Evolutionary conservation across 1,140 invertebrate species (phyloP), one percentile per base, ranked within the genome.

Genomic region (Batillaria attramentaria): DNA sequence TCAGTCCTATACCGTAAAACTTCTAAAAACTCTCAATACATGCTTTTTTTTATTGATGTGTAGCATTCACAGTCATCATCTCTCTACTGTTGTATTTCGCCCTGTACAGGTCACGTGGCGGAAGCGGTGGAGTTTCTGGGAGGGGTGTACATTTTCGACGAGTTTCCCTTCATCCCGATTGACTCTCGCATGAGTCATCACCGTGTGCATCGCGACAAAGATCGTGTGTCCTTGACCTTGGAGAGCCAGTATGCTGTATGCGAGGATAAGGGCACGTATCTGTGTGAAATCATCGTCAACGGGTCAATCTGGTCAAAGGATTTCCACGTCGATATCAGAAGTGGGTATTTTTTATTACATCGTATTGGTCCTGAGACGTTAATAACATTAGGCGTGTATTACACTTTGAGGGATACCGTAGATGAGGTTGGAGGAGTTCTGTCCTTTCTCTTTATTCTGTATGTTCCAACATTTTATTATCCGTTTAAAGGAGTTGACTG

Each of bases 161-260:
- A 81, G 72, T 79, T 73, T 62, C 80, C 80, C 18, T 81, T 81
- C 66, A 81, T 81, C 72, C 80, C 80, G 46, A 81, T 81, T 65
- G 80, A 81, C 62, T 81, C 80, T 18, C 60, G 80, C 31, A 81
- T 81, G 80, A 78, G 76, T 28, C 76, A 81, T 50, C 73, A 78
- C 62, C 46, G 73, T 31, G 50, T 81, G 46, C 80, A 81, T 33
- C 60, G 80, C 0, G 80, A 81, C 69, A 77, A 73, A 28, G 77
- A 79, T 39, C 68, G 57, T 0, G 77, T 81, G 10, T 78, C 75
- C 3, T 46, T 81, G 0, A 72, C 69, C 43, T 35, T 81, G 28
- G 80, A 81, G 43, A 81, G 70, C 62, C 77, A 81, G 72, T 81
- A 75, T 54, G 77, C 80, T 24, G 54, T 81, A 50, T 81, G 80